Evolutionary conservation across 2,797 vertebrate genomes (phyloP).

Genomic region (Falco naumanni): DNA sequence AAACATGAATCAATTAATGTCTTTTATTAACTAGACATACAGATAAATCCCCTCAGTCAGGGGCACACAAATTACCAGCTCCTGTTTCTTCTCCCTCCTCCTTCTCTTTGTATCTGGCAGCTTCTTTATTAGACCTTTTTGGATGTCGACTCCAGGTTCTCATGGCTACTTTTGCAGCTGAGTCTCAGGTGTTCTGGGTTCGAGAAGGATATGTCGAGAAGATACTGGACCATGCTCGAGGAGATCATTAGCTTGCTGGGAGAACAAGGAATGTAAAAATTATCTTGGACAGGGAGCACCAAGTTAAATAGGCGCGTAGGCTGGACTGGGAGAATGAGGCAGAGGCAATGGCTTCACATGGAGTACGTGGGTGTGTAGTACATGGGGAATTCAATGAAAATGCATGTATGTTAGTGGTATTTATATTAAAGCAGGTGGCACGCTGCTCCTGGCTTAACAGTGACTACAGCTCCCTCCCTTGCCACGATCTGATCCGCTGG

Average conservation of each 20-base stretch:
- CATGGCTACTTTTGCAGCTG: not conserved
- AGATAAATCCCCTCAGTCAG: constrained; percentile 22
- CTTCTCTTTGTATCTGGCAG: not conserved
- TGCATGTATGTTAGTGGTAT: not conserved
- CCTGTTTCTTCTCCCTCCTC: not conserved
- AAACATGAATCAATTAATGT: constrained; percentile 52
- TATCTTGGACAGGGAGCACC: not conserved
- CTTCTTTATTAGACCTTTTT: not conserved
- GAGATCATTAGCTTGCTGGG: not conserved
- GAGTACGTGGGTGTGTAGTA: not conserved
- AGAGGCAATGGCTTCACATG: not conserved
- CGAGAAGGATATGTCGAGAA: not conserved
- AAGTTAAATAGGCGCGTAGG: not conserved
- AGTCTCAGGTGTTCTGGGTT: not conserved
- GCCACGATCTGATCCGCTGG: not conserved
- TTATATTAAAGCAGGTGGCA: not conserved
- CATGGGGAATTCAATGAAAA: not conserved
- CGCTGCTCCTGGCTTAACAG: not conserved
- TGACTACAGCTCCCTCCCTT: not conserved
- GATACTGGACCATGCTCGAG: not conserved
- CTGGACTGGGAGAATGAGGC: not conserved
- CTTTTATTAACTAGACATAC: constrained; percentile 59
- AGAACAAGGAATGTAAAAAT: not conserved
- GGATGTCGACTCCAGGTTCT: not conserved
- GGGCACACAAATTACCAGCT: not conserved